Conservation (phyloP, 2,888 invertebrate species). For the Gnatocerus cornutus region DNA sequence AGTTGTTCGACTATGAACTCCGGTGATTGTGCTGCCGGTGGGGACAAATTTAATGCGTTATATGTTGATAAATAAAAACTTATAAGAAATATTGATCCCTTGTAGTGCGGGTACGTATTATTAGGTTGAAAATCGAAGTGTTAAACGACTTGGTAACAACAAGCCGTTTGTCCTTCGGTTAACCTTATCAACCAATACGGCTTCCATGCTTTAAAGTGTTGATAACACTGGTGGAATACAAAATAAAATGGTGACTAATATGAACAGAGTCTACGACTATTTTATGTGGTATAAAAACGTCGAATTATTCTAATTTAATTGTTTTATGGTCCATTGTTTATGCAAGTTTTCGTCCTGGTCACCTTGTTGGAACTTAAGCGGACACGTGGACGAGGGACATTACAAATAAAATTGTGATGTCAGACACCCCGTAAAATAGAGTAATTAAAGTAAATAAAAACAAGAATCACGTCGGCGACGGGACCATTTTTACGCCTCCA, state of each 20-base stretch:
- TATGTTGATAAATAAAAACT: not conserved
- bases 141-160: slow-evolving; percentile 15
- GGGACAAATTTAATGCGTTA: not conserved
- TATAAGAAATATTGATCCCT: slow-evolving; percentile 8
- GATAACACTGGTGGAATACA: slow-evolving; percentile 42
- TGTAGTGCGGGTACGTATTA: slow-evolving; percentile 6
- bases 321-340: slow-evolving; percentile 2
- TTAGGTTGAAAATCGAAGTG: slow-evolving; percentile 25
- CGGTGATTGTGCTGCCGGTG: too few relatives aligned
- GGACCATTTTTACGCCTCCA: too few relatives aligned
- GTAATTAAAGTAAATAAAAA: too few relatives aligned
- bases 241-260: slow-evolving; percentile 40
- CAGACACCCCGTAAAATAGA: too few relatives aligned
- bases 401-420: too few relatives aligned
- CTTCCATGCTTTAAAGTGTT: slow-evolving; percentile 41
- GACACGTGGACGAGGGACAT: too few relatives aligned
- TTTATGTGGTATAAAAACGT: slow-evolving; percentile 16
- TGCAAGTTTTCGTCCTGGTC: too few relatives aligned
- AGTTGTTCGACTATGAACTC: too few relatives aligned
- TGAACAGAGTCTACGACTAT: not conserved
- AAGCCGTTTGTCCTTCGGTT: slow-evolving; percentile 37
- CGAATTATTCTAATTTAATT: slow-evolving; percentile 15
- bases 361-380: too few relatives aligned
- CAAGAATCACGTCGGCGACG: too few relatives aligned
- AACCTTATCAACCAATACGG: slow-evolving; percentile 40